These are phyloP conservation scores for Tonatia bakeri DNA, from an alignment of 2,113 vertebrate genomes.

Conservation along the genomic window DNA sequence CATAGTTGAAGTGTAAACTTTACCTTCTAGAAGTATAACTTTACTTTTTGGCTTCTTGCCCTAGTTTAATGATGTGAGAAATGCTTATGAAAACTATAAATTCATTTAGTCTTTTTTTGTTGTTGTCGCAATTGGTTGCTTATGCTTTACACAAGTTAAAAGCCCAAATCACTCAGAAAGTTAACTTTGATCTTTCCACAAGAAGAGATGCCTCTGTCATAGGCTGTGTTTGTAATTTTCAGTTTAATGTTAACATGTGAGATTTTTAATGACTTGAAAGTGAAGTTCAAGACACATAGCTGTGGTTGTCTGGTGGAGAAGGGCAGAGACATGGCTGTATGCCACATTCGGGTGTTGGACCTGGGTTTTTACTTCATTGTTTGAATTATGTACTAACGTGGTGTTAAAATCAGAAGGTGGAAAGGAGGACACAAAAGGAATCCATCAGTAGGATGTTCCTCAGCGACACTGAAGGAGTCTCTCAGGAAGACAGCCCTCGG, in stretches of 20 bases:
- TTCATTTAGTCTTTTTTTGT: neutral
- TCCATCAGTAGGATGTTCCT: neutral
- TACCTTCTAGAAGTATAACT: neutral
- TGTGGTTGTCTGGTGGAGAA: neutral
- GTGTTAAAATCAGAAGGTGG: constrained; percentile 1
- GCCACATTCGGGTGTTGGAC: neutral
- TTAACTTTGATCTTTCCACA: neutral
- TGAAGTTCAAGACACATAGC: neutral
- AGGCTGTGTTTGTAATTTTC: neutral
- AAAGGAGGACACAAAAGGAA: neutral
- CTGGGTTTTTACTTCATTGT: neutral
- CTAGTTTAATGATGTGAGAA: neutral
- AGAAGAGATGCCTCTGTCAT: neutral
- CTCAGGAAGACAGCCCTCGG: neutral
- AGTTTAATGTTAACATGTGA: neutral
- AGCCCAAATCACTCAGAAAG: neutral
- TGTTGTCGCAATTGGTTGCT: neutral
- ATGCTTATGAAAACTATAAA: neutral
- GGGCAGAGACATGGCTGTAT: neutral
- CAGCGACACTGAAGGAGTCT: neutral
- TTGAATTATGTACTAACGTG: neutral
- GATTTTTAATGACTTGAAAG: neutral
- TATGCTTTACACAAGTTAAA: constrained; percentile 10
- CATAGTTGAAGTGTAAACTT: neutral
- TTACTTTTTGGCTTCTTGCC: neutral